Conservation (phyloP, 1,140 invertebrate species). For the Nasonia longicornis region DNA sequence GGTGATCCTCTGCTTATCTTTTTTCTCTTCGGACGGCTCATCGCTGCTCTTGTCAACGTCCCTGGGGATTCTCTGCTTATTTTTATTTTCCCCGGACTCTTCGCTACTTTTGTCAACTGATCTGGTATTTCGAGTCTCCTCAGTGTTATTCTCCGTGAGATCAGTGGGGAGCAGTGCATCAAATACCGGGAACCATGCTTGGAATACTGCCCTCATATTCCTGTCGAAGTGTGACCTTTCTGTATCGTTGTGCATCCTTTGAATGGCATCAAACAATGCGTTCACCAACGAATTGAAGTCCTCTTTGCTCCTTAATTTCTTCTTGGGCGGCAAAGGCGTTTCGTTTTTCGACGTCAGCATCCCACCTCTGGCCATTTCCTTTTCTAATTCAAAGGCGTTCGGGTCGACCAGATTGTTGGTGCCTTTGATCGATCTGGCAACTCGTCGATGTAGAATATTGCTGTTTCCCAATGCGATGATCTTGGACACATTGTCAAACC, state of each 20-base stretch:
- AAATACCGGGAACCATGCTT: slow-evolving; percentile 44
- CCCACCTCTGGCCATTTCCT: neutral
- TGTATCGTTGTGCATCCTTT: slow-evolving; percentile 23
- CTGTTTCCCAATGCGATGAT: neutral
- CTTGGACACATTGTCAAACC: neutral
- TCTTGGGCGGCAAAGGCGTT: neutral
- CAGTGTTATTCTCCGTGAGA: neutral
- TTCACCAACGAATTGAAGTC: slow-evolving; percentile 23
- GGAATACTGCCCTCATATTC: slow-evolving; percentile 39
- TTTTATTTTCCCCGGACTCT: neutral
- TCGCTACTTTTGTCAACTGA: neutral
- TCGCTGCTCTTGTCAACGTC: neutral
- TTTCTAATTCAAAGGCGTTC: slow-evolving; percentile 14
- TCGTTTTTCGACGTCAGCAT: slow-evolving; percentile 28
- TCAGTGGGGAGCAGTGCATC: slow-evolving; percentile 22
- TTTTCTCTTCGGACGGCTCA: neutral
- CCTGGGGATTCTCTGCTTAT: neutral
- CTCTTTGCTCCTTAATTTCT: neutral
- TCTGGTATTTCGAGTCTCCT: neutral
- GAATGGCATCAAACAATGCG: slow-evolving; percentile 10
- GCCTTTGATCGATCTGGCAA: neutral
- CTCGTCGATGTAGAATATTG: neutral
- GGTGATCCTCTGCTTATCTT: neutral
- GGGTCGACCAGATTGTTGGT: neutral
- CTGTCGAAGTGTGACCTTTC: slow-evolving; percentile 30